A percentile compares a stretch with the other conserved stretches of the same genome.
phyloP scores from a whole-genome alignment of 2,113 vertebrate species.

The Catharus bicknelli region DNA sequence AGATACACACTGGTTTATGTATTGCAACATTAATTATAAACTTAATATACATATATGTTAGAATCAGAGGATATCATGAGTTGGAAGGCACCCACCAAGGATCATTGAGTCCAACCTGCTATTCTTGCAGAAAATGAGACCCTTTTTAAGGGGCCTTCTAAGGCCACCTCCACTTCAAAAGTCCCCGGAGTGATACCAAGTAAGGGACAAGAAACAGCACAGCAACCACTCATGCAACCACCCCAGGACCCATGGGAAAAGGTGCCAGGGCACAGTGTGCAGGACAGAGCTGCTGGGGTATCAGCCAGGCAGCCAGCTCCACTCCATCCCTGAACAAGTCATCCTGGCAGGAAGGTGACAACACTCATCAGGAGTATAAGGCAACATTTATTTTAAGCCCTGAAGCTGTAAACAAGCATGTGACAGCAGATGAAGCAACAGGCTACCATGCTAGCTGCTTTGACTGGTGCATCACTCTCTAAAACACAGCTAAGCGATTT shows the following conservation, averaged over 20 bases:
- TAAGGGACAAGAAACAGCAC: not conserved
- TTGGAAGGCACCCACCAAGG: not conserved
- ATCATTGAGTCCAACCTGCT: accelerated
- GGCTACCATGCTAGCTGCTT: not conserved
- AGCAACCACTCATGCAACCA: not conserved
- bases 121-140: not conserved
- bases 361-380: not conserved
- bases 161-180: not conserved
- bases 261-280: not conserved
- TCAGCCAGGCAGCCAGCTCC: not conserved
- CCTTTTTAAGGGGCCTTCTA: not conserved
- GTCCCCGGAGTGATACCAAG: accelerated
- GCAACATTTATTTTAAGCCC: constrained; percentile 45
- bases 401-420: constrained; percentile 34
- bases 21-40: not conserved
- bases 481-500: not conserved
- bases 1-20: not conserved
- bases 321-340: not conserved
- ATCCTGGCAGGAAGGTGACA: not conserved
- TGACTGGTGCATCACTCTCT: not conserved
- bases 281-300: accelerated
- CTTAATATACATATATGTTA: not conserved
- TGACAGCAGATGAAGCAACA: constrained; percentile 37
- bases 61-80: not conserved
- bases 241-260: accelerated